Conservation (phyloP, 2,113 vertebrate genomes). For the Hirundichthys speculiger region DNA sequence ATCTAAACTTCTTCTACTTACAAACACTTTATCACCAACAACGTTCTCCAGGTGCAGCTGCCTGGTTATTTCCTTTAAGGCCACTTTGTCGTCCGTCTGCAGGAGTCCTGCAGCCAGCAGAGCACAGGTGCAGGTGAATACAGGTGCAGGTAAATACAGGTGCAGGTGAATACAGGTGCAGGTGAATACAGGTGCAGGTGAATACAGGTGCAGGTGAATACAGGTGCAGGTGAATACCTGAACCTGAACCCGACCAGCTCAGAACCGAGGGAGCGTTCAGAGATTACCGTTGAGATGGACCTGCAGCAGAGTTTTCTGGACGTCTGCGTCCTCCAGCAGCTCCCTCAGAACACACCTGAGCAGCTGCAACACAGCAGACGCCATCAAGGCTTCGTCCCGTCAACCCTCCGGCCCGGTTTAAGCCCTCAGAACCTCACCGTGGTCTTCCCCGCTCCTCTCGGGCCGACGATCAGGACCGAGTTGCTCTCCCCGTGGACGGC, state of each 20-base stretch:
- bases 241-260: too few relatives aligned
- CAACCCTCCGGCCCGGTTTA: not conserved
- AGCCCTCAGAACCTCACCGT: conserved; percentile 76
- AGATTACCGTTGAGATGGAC: conserved; percentile 89
- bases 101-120: conserved; percentile 83
- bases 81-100: conserved; percentile 91
- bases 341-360: conserved; percentile 87
- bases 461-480: conserved; percentile 92
- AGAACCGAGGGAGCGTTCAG: not conserved
- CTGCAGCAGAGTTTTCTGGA: conserved; percentile 85
- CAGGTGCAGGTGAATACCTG: too few relatives aligned
- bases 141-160: too few relatives aligned
- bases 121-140: too few relatives aligned
- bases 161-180: too few relatives aligned
- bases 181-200: too few relatives aligned
- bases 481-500: conserved; percentile 93
- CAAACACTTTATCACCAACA: conserved; percentile 97
- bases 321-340: conserved; percentile 79
- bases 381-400: not conserved
- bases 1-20: conserved; percentile 73
- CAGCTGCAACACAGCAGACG: conserved; percentile 77
- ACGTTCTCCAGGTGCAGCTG: conserved; percentile 95
- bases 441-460: conserved; percentile 91
- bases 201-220: too few relatives aligned
- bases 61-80: conserved; percentile 94